Base-by-base conservation (phyloP, 2,797 vertebrate species). In the Taeniopygia guttata region DNA sequence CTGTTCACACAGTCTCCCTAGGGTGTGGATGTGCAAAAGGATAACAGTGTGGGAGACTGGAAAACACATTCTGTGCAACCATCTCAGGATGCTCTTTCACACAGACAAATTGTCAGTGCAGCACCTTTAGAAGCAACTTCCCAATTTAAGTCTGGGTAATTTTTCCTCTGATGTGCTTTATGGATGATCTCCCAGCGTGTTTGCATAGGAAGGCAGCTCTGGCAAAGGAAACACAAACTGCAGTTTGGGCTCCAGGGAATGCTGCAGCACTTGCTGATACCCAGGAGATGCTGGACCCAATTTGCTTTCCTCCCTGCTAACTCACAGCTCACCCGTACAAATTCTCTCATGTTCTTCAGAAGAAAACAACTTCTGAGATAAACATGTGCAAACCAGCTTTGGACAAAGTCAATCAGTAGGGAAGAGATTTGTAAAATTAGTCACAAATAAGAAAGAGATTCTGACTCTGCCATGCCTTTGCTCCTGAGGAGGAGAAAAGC, bases 171-270 rank as follows among this genome's bases (percentile, higher is more conserved):
- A 25, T 59, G 12, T 10, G 3, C 7, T 51, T 67, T 77, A 60
- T 7, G 15, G 64, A 18, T 21, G 32, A 29, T 26, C 51, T 67
- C 45, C 11, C 46, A 15, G 38, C 11, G 46, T 11, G 14, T 60
- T 72, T 59, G 25, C 34, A 20, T n/a, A 1, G 0, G 38, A 59
- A 74, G 42, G 46, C 17, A 40, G 21, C 8, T 56, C 48, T 59
- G 52, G 46, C 1, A 3, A 38, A 26, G 18, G 42, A 75, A 90
- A 49, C 0, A 3, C 0, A 1, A 87, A 12, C 5, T 68, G 34
- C 27, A 36, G 5, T 13, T 18, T 3, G 11, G 78, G 43, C 60
- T 79, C 51, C 70, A 74, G 56, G n/a, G 38, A 87, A 76, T 21
- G 40, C 26, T 84, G 72, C 59, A 45, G 67, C 58, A 23, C n/a